These are phyloP conservation scores for Lophura nycthemera DNA, from an alignment of 2,113 vertebrate species.

Conservation along the genomic window DNA sequence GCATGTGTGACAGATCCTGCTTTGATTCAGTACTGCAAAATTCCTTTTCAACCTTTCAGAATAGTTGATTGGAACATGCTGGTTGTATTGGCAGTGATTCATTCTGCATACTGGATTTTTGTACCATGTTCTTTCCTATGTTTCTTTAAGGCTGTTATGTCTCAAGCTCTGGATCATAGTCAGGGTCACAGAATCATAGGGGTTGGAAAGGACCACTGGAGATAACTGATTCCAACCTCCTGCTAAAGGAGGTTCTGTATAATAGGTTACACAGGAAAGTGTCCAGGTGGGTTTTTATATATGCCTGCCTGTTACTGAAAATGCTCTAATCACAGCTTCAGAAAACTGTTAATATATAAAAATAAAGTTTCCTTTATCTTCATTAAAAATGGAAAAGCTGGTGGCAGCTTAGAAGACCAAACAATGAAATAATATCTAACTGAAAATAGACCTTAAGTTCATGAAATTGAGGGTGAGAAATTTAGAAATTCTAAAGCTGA, in stretches of 20 bases:
- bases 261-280: too few relatives aligned
- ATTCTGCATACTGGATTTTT: background rate
- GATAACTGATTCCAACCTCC: background rate
- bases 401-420: background rate
- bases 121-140: background rate
- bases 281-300: too few relatives aligned
- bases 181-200: background rate
- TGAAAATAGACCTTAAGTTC: background rate
- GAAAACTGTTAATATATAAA: background rate
- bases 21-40: background rate
- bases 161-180: background rate
- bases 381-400: background rate
- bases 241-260: background rate
- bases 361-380: background rate
- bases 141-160: background rate
- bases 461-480: background rate
- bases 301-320: background rate
- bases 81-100: background rate
- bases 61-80: background rate
- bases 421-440: background rate
- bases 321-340: background rate
- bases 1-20: too few relatives aligned
- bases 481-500: background rate
- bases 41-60: background rate
- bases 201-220: background rate